Evolutionary conservation across 2,113 vertebrate genomes (phyloP), one percentile per base, ranked within the genome.

Genomic region (Notothenia coriiceps): DNA sequence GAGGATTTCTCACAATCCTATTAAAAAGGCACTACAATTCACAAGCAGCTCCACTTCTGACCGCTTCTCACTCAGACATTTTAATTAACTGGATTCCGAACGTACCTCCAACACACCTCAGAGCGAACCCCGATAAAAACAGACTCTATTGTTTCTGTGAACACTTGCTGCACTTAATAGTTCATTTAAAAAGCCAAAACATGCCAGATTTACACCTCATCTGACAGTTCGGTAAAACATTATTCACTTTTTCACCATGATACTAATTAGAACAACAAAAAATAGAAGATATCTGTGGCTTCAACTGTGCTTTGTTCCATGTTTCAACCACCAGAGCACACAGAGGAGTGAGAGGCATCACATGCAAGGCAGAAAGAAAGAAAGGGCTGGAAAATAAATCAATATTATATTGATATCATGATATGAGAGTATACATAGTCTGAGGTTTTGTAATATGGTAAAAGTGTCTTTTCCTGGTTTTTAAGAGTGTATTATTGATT

Each of bases 251-350:
- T 14, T 67, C 59, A 69, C 56, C 17, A 14, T 14, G 15, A 70
- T 35, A 54, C 40, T 44, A 66, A 82, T 76, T 71, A 64, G 72
- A 80, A 83, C 65, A 80, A 83, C 69, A 82, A 76, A 83, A 73
- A 82, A 72, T 75, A 77, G 61, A 54, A 86, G 47, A 70, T 25
- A 29, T 77, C 76, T 85, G 15, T 10, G 29, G 56, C 44, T 66
- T 56, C 56, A 77, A 81, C 65, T 14, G 52, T 22, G 74, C 80
- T 87, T 86, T 80, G 77, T 85, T 86, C 85, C 86, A 91, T 86
- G 81, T 82, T 90, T 86, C 65, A 84, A 80, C 81, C 74, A 54
- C 84, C 86, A 91, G 83, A 88, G 77, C 69, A 40, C 66, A 57
- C 14, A 70, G 22, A 84, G 71, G 51, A 70, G 35, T 70, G 52